phyloP scores from a whole-genome alignment of 92 coral and sea anemone species.

The Palythoa grandiflora region DNA sequence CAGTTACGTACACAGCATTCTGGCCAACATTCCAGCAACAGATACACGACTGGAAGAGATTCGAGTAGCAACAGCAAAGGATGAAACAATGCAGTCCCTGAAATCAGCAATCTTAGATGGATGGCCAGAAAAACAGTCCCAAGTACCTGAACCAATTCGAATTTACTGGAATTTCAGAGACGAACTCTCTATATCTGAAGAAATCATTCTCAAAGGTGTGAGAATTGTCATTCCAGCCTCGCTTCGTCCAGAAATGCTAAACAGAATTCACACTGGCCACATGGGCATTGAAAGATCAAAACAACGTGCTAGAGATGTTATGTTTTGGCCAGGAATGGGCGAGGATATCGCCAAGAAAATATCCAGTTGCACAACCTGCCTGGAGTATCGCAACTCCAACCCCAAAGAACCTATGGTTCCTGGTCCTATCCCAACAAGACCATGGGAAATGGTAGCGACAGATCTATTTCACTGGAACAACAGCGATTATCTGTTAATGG shows the following conservation, averaged over 20 bases:
- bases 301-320: conserved; percentile 67
- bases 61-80: neutral
- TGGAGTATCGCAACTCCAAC: conserved; percentile 51
- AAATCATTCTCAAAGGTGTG: conserved; percentile 64
- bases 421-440: conserved; percentile 44
- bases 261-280: conserved; percentile 62
- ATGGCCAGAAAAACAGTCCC: conserved; percentile 63
- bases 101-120: conserved; percentile 30
- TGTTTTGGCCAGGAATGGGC: conserved; percentile 72
- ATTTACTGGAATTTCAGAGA: conserved; percentile 67
- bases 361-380: conserved; percentile 59
- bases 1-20: conserved; percentile 3
- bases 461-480: conserved; percentile 26
- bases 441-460: too few relatives aligned
- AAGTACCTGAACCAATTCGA: too few relatives aligned
- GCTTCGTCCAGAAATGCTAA: conserved; percentile 65
- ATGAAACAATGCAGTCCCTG: neutral
- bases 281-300: conserved; percentile 72
- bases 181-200: conserved; percentile 71
- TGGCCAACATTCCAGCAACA: conserved; percentile 21
- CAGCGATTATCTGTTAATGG: conserved; percentile 55
- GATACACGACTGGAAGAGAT: conserved; percentile 45
- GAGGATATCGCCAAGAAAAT: conserved; percentile 62
- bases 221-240: conserved; percentile 60
- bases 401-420: conserved; percentile 74